A percentile compares a stretch with the other conserved stretches of the same genome.
These are phyloP conservation scores for Spisula solida DNA, from an alignment of 2,888 invertebrate genomes.

Conservation along the genomic window DNA sequence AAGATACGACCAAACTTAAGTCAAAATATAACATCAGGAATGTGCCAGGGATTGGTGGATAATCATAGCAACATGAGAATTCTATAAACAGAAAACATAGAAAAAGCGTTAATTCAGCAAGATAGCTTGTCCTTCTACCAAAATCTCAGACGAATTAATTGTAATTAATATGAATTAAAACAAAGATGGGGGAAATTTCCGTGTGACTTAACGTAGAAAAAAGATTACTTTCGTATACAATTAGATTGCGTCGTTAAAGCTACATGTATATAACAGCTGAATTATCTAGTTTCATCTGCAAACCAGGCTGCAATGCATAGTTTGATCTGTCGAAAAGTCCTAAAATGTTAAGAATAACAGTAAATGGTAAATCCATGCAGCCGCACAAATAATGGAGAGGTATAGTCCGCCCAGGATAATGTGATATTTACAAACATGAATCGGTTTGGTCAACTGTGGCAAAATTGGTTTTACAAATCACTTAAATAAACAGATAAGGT, in stretches of 20 bases:
- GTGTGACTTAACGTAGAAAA: background rate
- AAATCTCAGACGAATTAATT: background rate
- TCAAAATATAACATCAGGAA: background rate
- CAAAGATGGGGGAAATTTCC: background rate
- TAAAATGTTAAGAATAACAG: no score
- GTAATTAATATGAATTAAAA: slow-evolving; percentile 5
- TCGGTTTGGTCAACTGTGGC: no score
- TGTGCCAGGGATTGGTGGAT: background rate
- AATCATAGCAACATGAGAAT: background rate
- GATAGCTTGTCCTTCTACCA: background rate
- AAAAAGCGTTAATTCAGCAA: slow-evolving; percentile 11
- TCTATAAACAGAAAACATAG: slow-evolving; percentile 2
- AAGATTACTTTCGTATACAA: background rate
- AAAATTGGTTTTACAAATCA: no score
- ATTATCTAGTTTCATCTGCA: no score
- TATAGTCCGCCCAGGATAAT: no score
- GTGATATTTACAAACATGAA: no score
- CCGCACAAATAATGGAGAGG: no score
- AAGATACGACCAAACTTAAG: background rate
- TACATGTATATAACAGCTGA: background rate
- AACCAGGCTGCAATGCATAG: no score
- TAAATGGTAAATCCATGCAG: no score
- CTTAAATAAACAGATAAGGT: no score
- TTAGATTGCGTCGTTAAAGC: no score
- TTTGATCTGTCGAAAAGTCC: no score